Percentiles rank a stretch among this genome's conserved stretches.
Evolutionary conservation across 2,888 invertebrate genomes (phyloP).

Genomic region (Sussaba pulchella): DNA sequence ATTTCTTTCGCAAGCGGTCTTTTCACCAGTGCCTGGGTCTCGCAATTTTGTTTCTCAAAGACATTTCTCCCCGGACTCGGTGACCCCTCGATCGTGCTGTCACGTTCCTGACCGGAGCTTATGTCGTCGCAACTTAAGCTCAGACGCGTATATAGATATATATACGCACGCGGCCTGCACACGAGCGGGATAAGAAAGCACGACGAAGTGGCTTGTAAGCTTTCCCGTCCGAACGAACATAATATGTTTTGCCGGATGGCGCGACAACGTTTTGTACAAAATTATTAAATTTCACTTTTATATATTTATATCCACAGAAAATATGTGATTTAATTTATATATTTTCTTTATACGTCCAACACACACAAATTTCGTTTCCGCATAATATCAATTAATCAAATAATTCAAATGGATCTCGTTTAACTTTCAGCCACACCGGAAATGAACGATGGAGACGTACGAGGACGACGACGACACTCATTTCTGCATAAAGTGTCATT

Average conservation of each 20-base stretch:
- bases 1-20: too few relatives aligned
- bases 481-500: conserved; percentile 94
- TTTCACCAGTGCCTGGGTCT: too few relatives aligned
- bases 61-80: too few relatives aligned
- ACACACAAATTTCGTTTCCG: too few relatives aligned
- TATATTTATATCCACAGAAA: too few relatives aligned
- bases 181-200: conserved; percentile 22
- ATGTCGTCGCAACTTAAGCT: conserved; percentile 49
- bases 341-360: too few relatives aligned
- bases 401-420: not conserved
- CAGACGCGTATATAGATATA: too few relatives aligned
- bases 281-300: too few relatives aligned
- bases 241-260: conserved; percentile 18
- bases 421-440: conserved; percentile 9
- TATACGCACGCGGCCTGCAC: conserved; percentile 14
- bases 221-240: conserved; percentile 1
- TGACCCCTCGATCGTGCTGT: conserved; percentile 71
- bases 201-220: not conserved
- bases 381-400: too few relatives aligned
- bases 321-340: too few relatives aligned
- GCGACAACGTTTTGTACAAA: not conserved
- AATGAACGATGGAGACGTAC: conserved; percentile 78
- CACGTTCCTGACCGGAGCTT: conserved; percentile 53
- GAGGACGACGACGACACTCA: conserved; percentile 94
- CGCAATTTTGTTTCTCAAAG: too few relatives aligned